Evolutionary conservation across 1,140 invertebrate species (phyloP), one percentile per base, ranked within the genome.

Genomic region (Hermetia illucens): DNA sequence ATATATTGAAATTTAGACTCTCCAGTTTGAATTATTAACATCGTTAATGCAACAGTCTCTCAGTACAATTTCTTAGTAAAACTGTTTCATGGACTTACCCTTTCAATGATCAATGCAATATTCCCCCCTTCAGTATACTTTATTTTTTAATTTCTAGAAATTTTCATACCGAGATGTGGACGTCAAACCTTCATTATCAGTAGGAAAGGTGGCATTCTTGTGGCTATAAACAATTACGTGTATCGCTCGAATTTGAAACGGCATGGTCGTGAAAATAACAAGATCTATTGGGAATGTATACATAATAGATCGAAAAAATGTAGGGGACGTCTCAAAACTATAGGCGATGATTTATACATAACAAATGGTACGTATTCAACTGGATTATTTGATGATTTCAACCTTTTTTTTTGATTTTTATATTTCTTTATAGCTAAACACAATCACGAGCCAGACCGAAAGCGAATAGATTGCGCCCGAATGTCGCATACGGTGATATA

Each of bases 181-280:
- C 52, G 49, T 6, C 55, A 59, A 44, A 41, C 48, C 31, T 61
- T 61, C 19, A 41, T 61, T 8, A 52, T 55, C n/a, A 55, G 55
- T 32, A 55, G 58, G 3, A 61, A 61, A 35, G 58, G 58, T 13
- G 57, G 57, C 10, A 51, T 46, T 1, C 38, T 61, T 22, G 34
- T 61, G 18, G 54, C 50, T n/a, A 50, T 58, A 18, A 56, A 60
- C 30, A 52, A 61, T 32, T 61, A 55, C 19, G 41, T 61, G 5
- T 61, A 61, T 38, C 53, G 58, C 20, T 61, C 58, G 20, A 61
- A 61, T 51, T 45, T 58, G 10, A 57, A 55, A 36, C 51, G 54
- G 10, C 56, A 50, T 20, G 58, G 58, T 29, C 49, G 49, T 19
- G 46, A 45, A 27, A 48, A 44, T 20, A 50, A 61, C 6, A 58